Evolutionary conservation across 2,888 invertebrate species (phyloP).

Genomic region (Melanotus villosus): DNA sequence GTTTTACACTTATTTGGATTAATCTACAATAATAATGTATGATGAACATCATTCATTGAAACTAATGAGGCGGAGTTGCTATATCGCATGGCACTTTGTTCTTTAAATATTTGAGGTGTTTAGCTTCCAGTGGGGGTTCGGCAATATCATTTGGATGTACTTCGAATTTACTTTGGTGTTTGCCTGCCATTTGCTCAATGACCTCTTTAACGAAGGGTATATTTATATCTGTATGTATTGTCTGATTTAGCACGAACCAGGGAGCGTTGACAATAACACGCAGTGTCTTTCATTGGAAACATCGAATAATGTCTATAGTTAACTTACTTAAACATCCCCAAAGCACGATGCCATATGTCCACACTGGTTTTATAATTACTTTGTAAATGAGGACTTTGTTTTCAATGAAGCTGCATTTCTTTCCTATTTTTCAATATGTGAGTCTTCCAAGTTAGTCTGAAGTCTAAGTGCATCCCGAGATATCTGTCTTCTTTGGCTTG

Average conservation of each 20-base stretch:
- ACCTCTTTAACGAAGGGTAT: background rate
- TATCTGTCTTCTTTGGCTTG: no score
- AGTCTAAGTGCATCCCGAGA: no score
- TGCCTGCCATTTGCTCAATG: background rate
- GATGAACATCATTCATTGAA: background rate
- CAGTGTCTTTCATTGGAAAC: no score
- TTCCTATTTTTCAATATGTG: no score
- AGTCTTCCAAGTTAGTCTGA: no score
- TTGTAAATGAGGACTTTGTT: no score
- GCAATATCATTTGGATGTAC: background rate
- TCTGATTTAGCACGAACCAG: background rate
- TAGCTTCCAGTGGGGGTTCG: background rate
- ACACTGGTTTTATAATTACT: no score
- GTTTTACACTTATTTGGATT: background rate
- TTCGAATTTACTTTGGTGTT: conserved; percentile 11
- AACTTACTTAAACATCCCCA: no score
- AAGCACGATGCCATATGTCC: no score
- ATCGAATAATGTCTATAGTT: no score
- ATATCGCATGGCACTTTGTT: background rate
- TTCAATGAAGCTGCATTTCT: no score
- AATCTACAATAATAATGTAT: background rate
- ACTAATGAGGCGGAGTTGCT: background rate
- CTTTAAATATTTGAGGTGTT: background rate
- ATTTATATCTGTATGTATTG: conserved; percentile 4
- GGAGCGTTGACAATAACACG: background rate